Evolutionary conservation across 2,797 vertebrate species (phyloP).

Genomic region (Brotogeris chrysoptera): DNA sequence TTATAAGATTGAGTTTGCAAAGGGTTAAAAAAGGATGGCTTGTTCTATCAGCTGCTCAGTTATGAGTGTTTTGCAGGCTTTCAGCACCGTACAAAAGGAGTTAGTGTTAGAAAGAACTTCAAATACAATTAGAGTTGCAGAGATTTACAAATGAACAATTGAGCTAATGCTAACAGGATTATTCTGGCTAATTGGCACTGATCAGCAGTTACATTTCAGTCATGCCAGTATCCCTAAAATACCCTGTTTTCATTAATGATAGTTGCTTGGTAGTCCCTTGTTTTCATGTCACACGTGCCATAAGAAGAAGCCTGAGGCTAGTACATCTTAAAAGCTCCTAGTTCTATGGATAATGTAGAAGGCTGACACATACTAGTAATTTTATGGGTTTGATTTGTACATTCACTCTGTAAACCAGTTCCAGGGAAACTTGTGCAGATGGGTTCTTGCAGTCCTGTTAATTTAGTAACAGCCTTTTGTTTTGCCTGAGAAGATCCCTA

Average conservation of each 20-base stretch:
- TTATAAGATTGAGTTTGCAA: background rate
- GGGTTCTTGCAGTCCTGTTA: constrained; percentile 19
- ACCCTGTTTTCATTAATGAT: background rate
- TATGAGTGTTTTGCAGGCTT: constrained; percentile 29
- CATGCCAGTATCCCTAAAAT: constrained; percentile 39
- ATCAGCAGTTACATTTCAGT: constrained; percentile 57
- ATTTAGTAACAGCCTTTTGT: constrained; percentile 52
- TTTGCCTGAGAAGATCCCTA: background rate
- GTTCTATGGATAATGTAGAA: constrained; percentile 3
- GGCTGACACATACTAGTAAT: constrained; percentile 39
- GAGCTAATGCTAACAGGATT: constrained; percentile 60
- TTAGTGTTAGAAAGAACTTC: constrained; percentile 22
- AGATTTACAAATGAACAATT: constrained; percentile 47
- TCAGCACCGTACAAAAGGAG: constrained; percentile 23
- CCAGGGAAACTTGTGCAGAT: constrained; percentile 39
- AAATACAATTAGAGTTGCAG: constrained; percentile 35
- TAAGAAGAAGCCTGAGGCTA: constrained; percentile 37
- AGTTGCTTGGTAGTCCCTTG: constrained; percentile 13
- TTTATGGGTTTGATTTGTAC: constrained; percentile 34
- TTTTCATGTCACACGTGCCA: background rate
- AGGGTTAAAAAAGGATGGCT: background rate
- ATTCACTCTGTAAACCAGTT: constrained; percentile 60
- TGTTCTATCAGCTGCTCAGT: constrained; percentile 38
- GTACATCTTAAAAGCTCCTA: background rate
- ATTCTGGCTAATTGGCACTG: constrained; percentile 57